Evolutionary conservation across 2,113 vertebrate genomes (phyloP).

Genomic region (Oryzias melastigma): DNA sequence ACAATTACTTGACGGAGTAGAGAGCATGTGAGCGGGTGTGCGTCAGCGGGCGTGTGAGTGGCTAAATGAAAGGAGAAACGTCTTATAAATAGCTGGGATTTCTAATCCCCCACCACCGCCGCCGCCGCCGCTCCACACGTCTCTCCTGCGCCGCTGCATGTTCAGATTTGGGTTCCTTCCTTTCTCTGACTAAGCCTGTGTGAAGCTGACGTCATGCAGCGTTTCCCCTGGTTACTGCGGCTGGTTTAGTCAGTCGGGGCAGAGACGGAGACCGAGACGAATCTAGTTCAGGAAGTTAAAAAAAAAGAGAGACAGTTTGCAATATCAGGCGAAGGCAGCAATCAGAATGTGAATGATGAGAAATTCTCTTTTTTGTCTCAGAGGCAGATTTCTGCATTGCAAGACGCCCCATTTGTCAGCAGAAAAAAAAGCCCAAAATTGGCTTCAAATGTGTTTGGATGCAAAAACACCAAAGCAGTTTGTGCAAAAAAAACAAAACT

Average conservation of each 20-base stretch:
- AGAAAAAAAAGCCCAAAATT: neutral
- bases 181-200: constrained; percentile 47
- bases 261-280: constrained; percentile 2
- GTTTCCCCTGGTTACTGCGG: constrained; percentile 42
- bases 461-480: too few species aligned
- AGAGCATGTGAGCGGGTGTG: constrained; percentile 20
- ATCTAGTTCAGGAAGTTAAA: constrained; percentile 6
- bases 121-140: neutral
- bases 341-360: neutral
- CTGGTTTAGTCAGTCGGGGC: constrained; percentile 14
- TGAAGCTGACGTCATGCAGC: constrained; percentile 45
- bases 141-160: constrained; percentile 11
- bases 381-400: neutral
- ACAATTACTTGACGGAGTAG: constrained; percentile 42
- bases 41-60: constrained; percentile 20
- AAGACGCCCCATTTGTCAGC: constrained; percentile 19
- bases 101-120: constrained; percentile 26
- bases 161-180: constrained; percentile 25
- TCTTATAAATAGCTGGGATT: constrained; percentile 37
- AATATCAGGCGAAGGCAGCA: constrained; percentile 8
- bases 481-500: too few species aligned
- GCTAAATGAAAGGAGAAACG: constrained; percentile 27
- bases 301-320: neutral
- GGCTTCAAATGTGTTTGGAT: too few species aligned
- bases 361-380: constrained; percentile 9